Evolutionary conservation across 2,113 vertebrate species (phyloP).

Genomic region (Aphelocoma coerulescens): DNA sequence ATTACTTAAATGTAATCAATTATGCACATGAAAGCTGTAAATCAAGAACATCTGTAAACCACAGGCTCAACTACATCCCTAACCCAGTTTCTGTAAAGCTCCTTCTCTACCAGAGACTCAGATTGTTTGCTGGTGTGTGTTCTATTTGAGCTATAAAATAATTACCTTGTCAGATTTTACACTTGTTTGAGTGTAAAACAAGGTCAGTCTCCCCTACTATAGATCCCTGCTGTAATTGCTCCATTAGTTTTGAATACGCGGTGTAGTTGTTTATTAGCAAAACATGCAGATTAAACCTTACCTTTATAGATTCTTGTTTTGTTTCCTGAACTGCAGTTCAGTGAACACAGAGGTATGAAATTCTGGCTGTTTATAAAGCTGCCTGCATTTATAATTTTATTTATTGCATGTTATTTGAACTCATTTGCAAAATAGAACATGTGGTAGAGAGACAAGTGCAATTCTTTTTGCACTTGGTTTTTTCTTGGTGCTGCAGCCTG

Average conservation of each 20-base stretch:
- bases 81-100: constrained; percentile 2
- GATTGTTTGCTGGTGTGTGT: not conserved
- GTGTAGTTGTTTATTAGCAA: not conserved
- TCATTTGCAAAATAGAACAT: not conserved
- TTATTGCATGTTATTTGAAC: not conserved
- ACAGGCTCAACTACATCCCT: not conserved
- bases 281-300: not conserved
- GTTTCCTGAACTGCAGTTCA: not conserved
- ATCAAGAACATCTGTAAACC: not conserved
- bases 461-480: not conserved
- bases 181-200: not conserved
- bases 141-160: constrained; percentile 27
- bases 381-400: not conserved
- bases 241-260: not conserved
- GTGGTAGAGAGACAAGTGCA: not conserved
- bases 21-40: not conserved
- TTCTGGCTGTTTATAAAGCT: not conserved
- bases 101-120: not conserved
- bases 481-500: not conserved
- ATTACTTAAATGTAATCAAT: not conserved
- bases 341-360: not conserved
- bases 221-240: not conserved
- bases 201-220: not conserved
- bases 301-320: not conserved
- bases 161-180: constrained; percentile 31